Percentiles rank a stretch among this genome's conserved stretches.
Conservation (phyloP, 2,113 vertebrate genomes). For the Sylvicapra grimmia region DNA sequence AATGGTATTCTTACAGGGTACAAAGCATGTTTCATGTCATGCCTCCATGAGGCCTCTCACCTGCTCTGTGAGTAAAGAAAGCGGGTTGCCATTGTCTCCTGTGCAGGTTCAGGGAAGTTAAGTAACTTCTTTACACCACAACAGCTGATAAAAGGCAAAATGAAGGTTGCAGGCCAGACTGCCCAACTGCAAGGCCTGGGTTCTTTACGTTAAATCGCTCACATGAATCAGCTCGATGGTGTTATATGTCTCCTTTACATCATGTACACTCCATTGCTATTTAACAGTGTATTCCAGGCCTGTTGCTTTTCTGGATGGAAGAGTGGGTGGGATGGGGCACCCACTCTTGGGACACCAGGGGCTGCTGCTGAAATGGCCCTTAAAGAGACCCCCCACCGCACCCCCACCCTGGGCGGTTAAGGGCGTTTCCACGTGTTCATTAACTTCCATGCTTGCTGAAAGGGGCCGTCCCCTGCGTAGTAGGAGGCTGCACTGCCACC, state of each 20-base stretch:
- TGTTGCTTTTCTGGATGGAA: neutral
- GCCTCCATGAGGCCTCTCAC: neutral
- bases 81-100: neutral
- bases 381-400: neutral
- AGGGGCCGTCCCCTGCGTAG: neutral
- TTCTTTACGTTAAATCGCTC: neutral
- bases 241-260: neutral
- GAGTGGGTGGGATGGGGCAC: neutral
- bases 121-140: neutral
- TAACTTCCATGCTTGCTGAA: neutral
- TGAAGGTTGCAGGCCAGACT: neutral
- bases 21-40: neutral
- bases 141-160: neutral
- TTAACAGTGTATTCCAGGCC: neutral
- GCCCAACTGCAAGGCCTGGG: neutral
- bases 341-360: neutral
- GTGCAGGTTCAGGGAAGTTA: neutral
- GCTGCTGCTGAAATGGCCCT: neutral
- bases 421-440: neutral
- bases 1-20: neutral
- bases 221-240: neutral
- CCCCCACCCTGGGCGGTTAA: neutral
- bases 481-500: rapidly evolving
- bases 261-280: rapidly evolving
- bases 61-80: neutral